Percentiles rank a stretch among this genome's conserved stretches.
Evolutionary conservation across 2,113 vertebrate genomes (phyloP).

Genomic region (Geococcyx californianus): DNA sequence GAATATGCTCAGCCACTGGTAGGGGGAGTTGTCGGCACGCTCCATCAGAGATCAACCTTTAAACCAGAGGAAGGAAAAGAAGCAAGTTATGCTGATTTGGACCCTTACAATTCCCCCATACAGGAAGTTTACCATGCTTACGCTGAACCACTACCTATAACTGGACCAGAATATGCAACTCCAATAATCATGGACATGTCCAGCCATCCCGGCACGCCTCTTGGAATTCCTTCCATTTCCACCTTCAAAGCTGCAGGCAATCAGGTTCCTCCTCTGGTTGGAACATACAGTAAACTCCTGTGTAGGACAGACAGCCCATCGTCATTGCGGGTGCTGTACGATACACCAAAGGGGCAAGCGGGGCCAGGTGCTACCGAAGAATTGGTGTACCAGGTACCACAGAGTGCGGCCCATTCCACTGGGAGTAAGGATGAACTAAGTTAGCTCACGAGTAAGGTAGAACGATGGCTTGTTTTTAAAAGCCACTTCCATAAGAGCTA

Average conservation of each 20-base stretch:
- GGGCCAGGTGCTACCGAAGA: conserved; percentile 72
- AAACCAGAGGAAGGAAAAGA: conserved; percentile 93
- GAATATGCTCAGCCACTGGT: conserved; percentile 97
- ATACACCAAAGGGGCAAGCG: conserved; percentile 89
- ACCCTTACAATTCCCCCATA: conserved; percentile 87
- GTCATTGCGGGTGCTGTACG: conserved; percentile 80
- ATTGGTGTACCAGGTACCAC: conserved; percentile 91
- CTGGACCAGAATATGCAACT: conserved; percentile 90
- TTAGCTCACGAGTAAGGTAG: neutral
- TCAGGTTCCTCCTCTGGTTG: conserved; percentile 62
- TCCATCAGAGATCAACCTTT: conserved; percentile 92
- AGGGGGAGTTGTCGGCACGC: conserved; percentile 83
- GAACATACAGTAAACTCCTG: conserved; percentile 73
- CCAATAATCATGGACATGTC: conserved; percentile 94
- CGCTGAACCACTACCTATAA: conserved; percentile 90
- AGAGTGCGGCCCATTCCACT: conserved; percentile 65
- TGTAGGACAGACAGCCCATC: conserved; percentile 83
- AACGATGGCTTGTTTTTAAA: conserved; percentile 37
- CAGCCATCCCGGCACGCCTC: conserved; percentile 77
- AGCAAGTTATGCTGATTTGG: conserved; percentile 82
- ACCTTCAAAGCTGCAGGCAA: conserved; percentile 83
- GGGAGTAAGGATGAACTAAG: conserved; percentile 58
- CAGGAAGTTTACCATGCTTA: conserved; percentile 93
- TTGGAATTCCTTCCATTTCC: conserved; percentile 74
- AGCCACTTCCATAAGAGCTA: conserved; percentile 40